Evolutionary conservation across 1,140 invertebrate genomes (phyloP).

Genomic region (Pogonomyrmex californicus): DNA sequence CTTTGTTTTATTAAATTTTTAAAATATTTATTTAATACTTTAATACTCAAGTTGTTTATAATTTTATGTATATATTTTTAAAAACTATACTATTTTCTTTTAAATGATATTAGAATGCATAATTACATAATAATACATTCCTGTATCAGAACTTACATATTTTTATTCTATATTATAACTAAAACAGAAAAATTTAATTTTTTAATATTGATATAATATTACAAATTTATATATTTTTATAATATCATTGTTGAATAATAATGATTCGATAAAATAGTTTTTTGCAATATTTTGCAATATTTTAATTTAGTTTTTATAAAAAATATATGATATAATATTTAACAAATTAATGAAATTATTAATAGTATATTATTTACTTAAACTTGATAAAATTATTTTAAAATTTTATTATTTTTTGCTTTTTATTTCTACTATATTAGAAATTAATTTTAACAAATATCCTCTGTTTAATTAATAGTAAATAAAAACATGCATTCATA

Average conservation of each 20-base stretch:
- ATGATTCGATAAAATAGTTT: background rate
- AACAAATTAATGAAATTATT: background rate
- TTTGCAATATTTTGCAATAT: background rate
- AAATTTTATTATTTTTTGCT: background rate
- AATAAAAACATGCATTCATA: background rate
- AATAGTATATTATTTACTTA: background rate
- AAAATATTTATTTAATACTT: background rate
- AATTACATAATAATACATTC: background rate
- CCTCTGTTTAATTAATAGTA: background rate
- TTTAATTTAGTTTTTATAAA: background rate
- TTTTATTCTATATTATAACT: background rate
- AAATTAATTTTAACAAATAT: background rate
- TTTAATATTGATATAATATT: background rate
- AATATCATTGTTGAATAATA: background rate
- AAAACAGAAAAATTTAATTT: background rate
- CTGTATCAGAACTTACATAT: background rate
- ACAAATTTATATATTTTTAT: background rate
- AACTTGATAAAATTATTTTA: background rate
- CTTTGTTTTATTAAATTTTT: background rate
- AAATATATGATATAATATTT: background rate
- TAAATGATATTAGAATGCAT: background rate
- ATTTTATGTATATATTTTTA: background rate
- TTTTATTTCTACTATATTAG: no score
- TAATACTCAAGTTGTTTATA: background rate
- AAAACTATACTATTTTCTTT: background rate